Conservation (phyloP, 2,113 vertebrate species). For the Rhizomys pruinosus region DNA sequence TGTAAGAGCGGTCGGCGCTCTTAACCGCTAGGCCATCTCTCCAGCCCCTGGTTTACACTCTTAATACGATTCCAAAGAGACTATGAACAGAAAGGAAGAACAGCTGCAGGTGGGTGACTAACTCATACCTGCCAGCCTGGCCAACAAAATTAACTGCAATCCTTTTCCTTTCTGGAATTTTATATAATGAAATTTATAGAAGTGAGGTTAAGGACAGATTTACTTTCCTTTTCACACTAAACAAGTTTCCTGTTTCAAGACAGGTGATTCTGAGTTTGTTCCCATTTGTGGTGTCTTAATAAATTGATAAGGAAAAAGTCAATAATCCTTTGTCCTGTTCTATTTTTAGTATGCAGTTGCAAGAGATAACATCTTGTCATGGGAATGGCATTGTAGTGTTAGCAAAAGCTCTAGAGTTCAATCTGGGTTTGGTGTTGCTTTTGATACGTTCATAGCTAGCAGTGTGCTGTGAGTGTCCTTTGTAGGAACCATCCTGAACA, state of each 20-base stretch:
- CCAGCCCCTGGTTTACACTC: neutral
- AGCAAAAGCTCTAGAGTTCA: neutral
- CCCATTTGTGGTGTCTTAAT: neutral
- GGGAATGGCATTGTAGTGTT: neutral
- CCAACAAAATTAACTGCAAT: neutral
- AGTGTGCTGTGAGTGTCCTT: rapidly evolving
- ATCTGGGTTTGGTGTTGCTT: neutral
- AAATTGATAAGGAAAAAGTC: neutral
- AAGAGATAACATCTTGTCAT: neutral
- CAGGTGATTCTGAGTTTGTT: neutral
- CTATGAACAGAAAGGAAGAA: neutral
- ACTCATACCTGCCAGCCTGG: neutral
- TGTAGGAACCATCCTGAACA: rapidly evolving
- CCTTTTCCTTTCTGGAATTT: neutral
- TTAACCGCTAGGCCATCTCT: too few species aligned
- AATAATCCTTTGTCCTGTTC: neutral
- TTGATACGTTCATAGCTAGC: neutral
- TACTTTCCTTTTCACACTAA: neutral
- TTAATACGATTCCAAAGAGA: conserved; percentile 21
- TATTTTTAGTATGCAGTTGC: neutral
- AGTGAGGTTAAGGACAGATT: neutral
- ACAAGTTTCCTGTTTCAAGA: neutral
- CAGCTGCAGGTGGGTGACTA: neutral
- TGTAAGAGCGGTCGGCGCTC: too few species aligned
- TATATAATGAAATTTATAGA: neutral